Base-by-base conservation (phyloP, 2,888 invertebrate genomes). In the Acanthacorydalis orientalis region DNA sequence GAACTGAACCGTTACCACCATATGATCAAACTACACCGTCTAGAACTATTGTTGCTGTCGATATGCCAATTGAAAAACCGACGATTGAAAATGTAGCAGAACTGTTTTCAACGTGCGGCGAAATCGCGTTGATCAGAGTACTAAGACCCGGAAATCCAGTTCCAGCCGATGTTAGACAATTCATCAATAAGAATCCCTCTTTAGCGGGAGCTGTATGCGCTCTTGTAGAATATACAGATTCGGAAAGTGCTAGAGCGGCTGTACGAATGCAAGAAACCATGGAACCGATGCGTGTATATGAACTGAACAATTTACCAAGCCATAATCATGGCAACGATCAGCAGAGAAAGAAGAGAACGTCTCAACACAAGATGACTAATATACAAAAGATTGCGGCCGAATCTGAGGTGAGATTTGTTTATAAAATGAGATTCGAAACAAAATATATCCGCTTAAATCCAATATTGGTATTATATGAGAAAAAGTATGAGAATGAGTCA, bases 1-100 rank as follows among this genome's bases (percentile, higher is more conserved):
- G 95, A 47, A 68, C 83, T 39, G 86, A 88, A 15, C 80, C 93
- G 0, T 65, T 95, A 54, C 93, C 93, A 3, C 78, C 82, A 47
- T 86, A 86, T 64, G 92, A 93, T 58, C 92, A 93, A 67, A 90
- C 92, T 0, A 86, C 90, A 44, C 89, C 91, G 1, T 91, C 91
- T 1, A 75, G 93, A 55, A 92, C 92, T 1, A 83, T 95, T 15
- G 83, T 95, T 34, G 91, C 86, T 1, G 82, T 87, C 23, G 78
- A 83, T 61, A 75, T 93, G 68, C 89, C 90, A 0, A 73, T 84
- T 48, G 88, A 90, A 38, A 83, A 80, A 55, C 79, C 91, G 0
- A 79, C 84, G 8, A 88, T 93, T 41, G 92, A 93, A 64, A 82
- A 80, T 56, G 88, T 93, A n/a, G 90, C 91, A 1, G 86, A 91